Conservation (phyloP, 2,797 vertebrate genomes). For the Cynopterus sphinx region DNA sequence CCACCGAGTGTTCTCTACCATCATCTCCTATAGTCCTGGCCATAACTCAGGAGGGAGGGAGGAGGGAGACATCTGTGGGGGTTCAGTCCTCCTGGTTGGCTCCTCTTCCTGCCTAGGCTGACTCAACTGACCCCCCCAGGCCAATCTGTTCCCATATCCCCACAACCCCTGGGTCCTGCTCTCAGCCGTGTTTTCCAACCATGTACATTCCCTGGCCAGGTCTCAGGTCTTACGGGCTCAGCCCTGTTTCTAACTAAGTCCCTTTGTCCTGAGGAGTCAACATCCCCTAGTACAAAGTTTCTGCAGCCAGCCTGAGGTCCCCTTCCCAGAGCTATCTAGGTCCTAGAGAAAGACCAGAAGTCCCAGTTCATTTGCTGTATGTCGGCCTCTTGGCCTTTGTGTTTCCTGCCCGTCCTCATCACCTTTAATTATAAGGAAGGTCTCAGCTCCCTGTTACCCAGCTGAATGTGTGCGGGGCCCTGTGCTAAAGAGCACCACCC, state of each 20-base stretch:
- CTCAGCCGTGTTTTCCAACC: background rate
- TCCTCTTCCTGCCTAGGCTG: background rate
- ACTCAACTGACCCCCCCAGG: background rate
- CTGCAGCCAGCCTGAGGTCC: background rate
- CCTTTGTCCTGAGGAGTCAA: background rate
- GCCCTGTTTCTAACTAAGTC: background rate
- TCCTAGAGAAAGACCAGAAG: background rate
- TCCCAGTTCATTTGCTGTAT: background rate
- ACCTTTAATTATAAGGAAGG: background rate
- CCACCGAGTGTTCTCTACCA: background rate
- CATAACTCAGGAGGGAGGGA: background rate
- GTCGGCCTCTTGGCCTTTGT: background rate
- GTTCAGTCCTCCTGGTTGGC: background rate
- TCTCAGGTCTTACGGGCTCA: background rate
- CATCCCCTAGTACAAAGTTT: background rate
- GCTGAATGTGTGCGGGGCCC: background rate
- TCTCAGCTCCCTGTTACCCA: background rate
- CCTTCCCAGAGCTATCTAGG: background rate
- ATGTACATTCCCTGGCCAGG: background rate
- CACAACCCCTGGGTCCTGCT: background rate
- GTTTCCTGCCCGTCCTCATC: background rate
- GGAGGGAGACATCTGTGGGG: too few relatives aligned
- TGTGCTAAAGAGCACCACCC: background rate
- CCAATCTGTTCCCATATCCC: background rate
- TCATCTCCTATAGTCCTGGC: background rate